Evolutionary conservation across 64 coral and sea anemone genomes (phyloP).

Genomic region (Stylophora pistillata): DNA sequence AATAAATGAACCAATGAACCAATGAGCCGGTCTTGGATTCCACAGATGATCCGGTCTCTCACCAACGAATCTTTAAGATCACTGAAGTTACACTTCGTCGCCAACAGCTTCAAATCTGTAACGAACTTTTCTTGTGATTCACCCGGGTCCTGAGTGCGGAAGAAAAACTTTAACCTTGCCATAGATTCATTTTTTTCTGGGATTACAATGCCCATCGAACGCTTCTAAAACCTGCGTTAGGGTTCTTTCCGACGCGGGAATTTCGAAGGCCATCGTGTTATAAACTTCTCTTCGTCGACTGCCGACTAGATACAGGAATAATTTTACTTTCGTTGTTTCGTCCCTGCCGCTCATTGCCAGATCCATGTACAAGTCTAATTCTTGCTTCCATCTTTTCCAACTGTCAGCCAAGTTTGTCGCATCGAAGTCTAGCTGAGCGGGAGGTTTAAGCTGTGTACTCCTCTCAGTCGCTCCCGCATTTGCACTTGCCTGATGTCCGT

Average conservation of each 20-base stretch:
- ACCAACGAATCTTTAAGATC: not conserved
- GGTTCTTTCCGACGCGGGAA: not conserved
- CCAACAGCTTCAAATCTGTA: conserved; percentile 9
- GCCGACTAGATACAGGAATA: conserved; percentile 2
- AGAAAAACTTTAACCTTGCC: conserved; percentile 45
- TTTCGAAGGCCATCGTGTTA: conserved; percentile 21
- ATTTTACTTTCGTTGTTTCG: not conserved
- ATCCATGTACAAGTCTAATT: conserved; percentile 61
- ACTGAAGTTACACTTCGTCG: conserved; percentile 34
- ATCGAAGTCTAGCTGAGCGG: conserved; percentile 4
- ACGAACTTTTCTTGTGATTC: conserved; percentile 38
- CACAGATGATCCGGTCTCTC: conserved; percentile 30
- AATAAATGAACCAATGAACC: too few relatives aligned
- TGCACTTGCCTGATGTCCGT: too few relatives aligned
- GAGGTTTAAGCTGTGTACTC: conserved; percentile 7
- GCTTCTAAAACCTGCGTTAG: not conserved
- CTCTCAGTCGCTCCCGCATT: not conserved
- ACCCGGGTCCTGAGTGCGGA: not conserved
- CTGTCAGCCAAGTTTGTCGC: conserved; percentile 23
- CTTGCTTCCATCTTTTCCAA: conserved; percentile 63
- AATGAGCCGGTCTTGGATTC: conserved; percentile 17
- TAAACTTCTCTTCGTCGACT: conserved; percentile 19
- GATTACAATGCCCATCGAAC: conserved; percentile 34
- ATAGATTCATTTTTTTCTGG: conserved; percentile 43
- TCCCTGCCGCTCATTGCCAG: conserved; percentile 25